Evolutionary conservation across 2,888 invertebrate species (phyloP).

Genomic region (Hylaea fasciaria): DNA sequence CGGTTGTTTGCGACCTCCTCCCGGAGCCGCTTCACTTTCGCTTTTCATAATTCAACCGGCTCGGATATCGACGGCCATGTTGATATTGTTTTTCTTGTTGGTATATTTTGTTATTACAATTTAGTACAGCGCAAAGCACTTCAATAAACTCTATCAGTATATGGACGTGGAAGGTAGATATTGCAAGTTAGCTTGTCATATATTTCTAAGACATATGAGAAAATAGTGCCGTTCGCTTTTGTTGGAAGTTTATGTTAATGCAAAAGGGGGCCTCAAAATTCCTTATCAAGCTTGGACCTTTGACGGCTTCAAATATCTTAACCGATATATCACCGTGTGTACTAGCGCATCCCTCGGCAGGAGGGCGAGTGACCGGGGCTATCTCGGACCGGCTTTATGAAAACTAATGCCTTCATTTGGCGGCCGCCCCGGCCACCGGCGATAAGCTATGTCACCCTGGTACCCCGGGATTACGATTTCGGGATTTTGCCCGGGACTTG

Average conservation of each 20-base stretch:
- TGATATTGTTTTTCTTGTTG: constrained; percentile 30
- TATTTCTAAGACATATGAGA: no score
- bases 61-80: constrained; percentile 27
- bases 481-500: constrained; percentile 64
- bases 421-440: constrained; percentile 70
- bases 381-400: constrained; percentile 79
- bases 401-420: constrained; percentile 84
- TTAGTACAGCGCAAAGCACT: constrained; percentile 1
- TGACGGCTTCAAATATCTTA: constrained; percentile 59
- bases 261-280: constrained; percentile 23
- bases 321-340: constrained; percentile 64
- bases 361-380: constrained; percentile 68
- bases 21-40: constrained; percentile 21
- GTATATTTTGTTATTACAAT: constrained; percentile 23
- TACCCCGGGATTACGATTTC: constrained; percentile 76
- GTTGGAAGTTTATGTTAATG: constrained; percentile 9
- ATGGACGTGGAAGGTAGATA: background rate
- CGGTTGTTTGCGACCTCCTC: constrained; percentile 30
- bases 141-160: background rate
- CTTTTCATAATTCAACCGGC: constrained; percentile 33
- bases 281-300: constrained; percentile 35
- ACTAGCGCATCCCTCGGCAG: constrained; percentile 61
- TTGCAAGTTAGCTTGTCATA: no score
- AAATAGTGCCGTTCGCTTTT: no score
- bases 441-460: constrained; percentile 81